Percentiles rank a stretch among this genome's conserved stretches.
These are phyloP conservation scores for Telmatherina bonti DNA, from an alignment of 2,797 vertebrate genomes.

Conservation along the genomic window DNA sequence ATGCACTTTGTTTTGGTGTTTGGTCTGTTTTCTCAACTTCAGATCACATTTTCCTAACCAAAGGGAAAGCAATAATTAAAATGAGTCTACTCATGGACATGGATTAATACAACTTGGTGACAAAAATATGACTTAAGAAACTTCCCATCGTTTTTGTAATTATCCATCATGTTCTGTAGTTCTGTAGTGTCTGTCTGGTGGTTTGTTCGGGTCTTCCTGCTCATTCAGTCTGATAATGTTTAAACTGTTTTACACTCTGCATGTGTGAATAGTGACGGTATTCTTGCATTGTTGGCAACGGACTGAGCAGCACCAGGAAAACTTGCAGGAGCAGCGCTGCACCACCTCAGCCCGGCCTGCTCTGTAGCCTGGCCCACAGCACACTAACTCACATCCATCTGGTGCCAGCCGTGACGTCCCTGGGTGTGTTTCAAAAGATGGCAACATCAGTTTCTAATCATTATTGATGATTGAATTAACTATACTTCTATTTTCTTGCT, in stretches of 20 bases:
- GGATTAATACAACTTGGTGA: slow-evolving; percentile 11
- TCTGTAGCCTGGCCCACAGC: slow-evolving; percentile 83
- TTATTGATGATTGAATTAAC: slow-evolving; percentile 1
- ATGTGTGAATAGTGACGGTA: slow-evolving; percentile 83
- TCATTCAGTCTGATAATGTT: slow-evolving; percentile 13
- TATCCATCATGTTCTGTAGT: slow-evolving; percentile 18
- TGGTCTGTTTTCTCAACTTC: slow-evolving; percentile 37
- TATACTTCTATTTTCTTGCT: background rate
- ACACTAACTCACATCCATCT: slow-evolving; percentile 84
- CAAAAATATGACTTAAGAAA: slow-evolving; percentile 10
- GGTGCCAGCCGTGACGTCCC: slow-evolving; percentile 80
- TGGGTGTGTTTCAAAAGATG: slow-evolving; percentile 38
- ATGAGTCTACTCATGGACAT: background rate
- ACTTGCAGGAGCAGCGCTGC: slow-evolving; percentile 85
- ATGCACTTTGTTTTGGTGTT: slow-evolving; percentile 11
- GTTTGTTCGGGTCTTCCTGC: slow-evolving; percentile 25
- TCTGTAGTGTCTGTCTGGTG: slow-evolving; percentile 38
- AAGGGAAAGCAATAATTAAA: slow-evolving; percentile 24
- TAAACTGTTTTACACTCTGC: slow-evolving; percentile 71
- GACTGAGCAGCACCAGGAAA: slow-evolving; percentile 86
- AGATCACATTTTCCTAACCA: slow-evolving; percentile 22
- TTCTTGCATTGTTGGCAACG: slow-evolving; percentile 85
- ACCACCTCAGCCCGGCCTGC: slow-evolving; percentile 79
- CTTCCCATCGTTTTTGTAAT: slow-evolving; percentile 13
- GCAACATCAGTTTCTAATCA: background rate